Conservation (phyloP, 2,113 vertebrate genomes). For the Bolborhynchus lineola region DNA sequence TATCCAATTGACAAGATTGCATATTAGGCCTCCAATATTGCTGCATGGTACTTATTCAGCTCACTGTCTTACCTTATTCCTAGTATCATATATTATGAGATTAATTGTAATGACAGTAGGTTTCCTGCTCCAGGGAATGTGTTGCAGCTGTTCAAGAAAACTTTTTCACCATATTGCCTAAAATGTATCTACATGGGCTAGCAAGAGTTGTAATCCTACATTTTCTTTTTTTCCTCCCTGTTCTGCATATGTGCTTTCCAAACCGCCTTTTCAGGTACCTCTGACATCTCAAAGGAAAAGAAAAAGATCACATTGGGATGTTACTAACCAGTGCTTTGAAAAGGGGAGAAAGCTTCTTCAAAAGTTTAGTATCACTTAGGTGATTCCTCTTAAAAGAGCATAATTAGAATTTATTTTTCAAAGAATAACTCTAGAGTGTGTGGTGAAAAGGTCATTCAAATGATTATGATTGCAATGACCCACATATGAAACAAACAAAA, state of each 20-base stretch:
- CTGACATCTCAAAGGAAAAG: background rate
- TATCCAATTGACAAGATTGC: background rate
- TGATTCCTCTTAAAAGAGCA: background rate
- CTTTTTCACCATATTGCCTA: background rate
- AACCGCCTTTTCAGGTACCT: background rate
- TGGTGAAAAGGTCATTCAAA: background rate
- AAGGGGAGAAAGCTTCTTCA: background rate
- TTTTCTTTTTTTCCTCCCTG: background rate
- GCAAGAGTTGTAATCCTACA: background rate
- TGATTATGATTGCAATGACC: background rate
- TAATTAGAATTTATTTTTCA: background rate
- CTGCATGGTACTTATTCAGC: background rate
- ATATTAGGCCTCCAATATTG: background rate
- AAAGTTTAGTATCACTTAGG: background rate
- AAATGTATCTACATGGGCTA: background rate
- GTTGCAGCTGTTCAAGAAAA: background rate
- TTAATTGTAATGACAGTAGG: background rate
- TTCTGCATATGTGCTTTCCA: background rate
- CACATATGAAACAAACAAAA: background rate
- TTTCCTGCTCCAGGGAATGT: background rate
- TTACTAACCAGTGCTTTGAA: background rate
- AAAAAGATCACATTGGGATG: background rate
- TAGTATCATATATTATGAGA: background rate
- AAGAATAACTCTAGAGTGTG: background rate
- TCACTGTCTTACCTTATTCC: background rate